Conservation (phyloP, 2,797 vertebrate genomes). For the Sebastes ruberrimus region DNA sequence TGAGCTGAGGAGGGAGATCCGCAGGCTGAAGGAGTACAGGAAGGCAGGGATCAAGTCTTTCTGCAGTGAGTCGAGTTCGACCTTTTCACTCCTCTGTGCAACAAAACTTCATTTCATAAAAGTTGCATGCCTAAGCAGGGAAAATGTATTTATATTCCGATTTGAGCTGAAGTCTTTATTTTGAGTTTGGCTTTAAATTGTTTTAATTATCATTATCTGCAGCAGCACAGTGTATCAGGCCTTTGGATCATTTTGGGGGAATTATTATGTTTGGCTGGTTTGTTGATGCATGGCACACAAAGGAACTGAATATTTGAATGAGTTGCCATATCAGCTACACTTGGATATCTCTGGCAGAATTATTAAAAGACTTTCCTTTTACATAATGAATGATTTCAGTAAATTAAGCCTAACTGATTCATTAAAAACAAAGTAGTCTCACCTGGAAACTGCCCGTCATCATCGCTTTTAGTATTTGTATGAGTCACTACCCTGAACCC, state of each 20-base stretch:
- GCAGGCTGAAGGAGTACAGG: slow-evolving; percentile 93
- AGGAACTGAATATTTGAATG: neutral
- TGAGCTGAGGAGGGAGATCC: slow-evolving; percentile 94
- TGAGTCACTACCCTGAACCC: neutral
- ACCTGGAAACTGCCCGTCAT: neutral
- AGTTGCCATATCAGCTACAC: neutral
- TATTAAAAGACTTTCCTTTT: neutral
- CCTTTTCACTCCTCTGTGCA: slow-evolving; percentile 23
- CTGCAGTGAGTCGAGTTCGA: slow-evolving; percentile 89
- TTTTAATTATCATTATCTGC: slow-evolving; percentile 8
- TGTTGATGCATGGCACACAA: slow-evolving; percentile 8
- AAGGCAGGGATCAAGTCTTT: slow-evolving; percentile 95
- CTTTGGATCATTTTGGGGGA: neutral
- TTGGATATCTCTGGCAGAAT: slow-evolving; percentile 5
- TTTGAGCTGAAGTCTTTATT: slow-evolving; percentile 7
- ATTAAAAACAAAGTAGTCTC: neutral
- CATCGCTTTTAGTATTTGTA: neutral
- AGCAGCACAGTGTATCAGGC: neutral
- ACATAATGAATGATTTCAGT: neutral
- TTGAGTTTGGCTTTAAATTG: neutral
- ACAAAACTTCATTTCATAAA: neutral
- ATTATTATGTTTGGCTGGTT: slow-evolving; percentile 20
- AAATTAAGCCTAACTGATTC: neutral
- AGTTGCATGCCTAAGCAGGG: slow-evolving; percentile 22
- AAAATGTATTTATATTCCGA: slow-evolving; percentile 21